These are phyloP conservation scores for Stichopus horrens DNA, from an alignment of 53 echinoderm and acorn worm species.

Conservation along the genomic window DNA sequence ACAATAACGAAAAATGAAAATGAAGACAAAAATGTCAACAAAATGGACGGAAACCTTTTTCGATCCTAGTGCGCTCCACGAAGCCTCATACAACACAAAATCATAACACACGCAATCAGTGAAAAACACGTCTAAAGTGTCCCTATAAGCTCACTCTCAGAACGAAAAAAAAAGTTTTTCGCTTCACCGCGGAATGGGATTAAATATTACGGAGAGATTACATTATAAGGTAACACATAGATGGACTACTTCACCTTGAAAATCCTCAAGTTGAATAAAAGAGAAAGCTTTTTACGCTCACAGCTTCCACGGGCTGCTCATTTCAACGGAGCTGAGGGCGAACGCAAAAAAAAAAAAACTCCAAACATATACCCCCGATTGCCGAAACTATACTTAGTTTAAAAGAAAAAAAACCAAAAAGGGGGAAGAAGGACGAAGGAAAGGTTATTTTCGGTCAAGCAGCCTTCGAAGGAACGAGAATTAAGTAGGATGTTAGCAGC, in stretches of 20 bases:
- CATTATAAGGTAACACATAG: not conserved
- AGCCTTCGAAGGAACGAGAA: not conserved
- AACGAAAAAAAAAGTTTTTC: not conserved
- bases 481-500: not conserved
- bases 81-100: too few relatives aligned
- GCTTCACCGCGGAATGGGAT: not conserved
- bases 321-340: not conserved
- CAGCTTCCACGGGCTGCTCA: not conserved
- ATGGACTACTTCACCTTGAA: not conserved
- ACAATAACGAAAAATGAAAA: too few relatives aligned
- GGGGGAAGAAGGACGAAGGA: not conserved
- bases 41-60: too few relatives aligned
- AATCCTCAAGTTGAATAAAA: not conserved
- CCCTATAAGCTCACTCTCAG: too few relatives aligned
- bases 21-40: too few relatives aligned
- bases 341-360: not conserved
- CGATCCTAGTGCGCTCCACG: too few relatives aligned
- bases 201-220: not conserved
- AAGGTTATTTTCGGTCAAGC: constrained; percentile 40
- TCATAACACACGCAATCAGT: too few relatives aligned
- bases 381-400: not conserved
- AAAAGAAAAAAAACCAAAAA: not conserved
- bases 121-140: too few relatives aligned
- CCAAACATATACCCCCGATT: too few relatives aligned
- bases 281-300: not conserved